Evolutionary conservation across 2,888 invertebrate species (phyloP).

Genomic region (Ommatoiulus sabulosus): DNA sequence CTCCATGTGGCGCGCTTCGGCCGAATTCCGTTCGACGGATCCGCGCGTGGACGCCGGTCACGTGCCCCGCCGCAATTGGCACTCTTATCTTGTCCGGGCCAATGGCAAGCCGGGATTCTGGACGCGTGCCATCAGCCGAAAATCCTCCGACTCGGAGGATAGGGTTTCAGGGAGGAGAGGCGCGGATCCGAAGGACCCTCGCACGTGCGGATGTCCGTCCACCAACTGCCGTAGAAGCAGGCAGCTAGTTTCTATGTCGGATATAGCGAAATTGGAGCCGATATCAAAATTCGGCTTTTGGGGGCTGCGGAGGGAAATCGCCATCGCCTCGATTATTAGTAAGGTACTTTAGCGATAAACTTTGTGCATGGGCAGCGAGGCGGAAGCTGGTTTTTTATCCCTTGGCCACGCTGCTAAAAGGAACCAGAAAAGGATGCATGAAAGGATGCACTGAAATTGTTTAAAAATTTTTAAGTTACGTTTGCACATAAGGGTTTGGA

Average conservation of each 20-base stretch:
- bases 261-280: conserved; percentile 3
- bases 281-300: background rate
- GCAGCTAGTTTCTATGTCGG: background rate
- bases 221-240: background rate
- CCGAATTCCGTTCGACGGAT: conserved; percentile 12
- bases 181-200: background rate
- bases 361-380: background rate
- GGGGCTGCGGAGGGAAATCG: background rate
- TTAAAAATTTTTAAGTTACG: no score
- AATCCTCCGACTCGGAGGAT: background rate
- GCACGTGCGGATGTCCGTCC: conserved; percentile 12
- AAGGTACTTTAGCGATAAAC: background rate
- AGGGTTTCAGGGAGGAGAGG: background rate
- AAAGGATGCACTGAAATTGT: no score
- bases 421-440: no score
- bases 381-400: background rate
- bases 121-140: conserved; percentile 51
- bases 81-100: background rate
- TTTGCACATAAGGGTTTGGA: no score
- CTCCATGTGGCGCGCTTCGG: background rate
- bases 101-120: background rate
- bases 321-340: conserved; percentile 3
- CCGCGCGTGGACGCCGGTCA: background rate
- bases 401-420: no score
- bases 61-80: background rate